A percentile compares a stretch with the other conserved stretches of the same genome.
These are phyloP conservation scores for Drosophila sechellia DNA, from an alignment of 1,140 invertebrate species.

Conservation along the genomic window DNA sequence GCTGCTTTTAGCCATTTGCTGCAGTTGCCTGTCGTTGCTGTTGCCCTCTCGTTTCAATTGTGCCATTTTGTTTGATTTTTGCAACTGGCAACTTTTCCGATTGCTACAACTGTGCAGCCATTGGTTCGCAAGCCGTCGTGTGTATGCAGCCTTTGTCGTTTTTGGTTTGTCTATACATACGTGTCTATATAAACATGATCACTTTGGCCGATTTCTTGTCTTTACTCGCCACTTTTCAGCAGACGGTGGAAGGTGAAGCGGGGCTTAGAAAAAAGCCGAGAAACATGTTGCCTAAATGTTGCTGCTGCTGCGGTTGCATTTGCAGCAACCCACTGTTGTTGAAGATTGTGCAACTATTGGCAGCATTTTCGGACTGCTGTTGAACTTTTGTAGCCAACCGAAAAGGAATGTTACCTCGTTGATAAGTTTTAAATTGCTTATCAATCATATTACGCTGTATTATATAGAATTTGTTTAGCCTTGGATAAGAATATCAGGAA, in stretches of 20 bases:
- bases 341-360: constrained; percentile 70
- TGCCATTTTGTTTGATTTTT: constrained; percentile 73
- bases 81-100: constrained; percentile 63
- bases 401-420: constrained; percentile 10
- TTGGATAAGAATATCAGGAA: background rate
- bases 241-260: constrained; percentile 31
- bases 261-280: constrained; percentile 40
- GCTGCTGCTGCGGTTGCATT: constrained; percentile 35
- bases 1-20: constrained; percentile 5
- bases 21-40: constrained; percentile 37
- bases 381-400: constrained; percentile 26
- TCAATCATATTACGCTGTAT: constrained; percentile 35
- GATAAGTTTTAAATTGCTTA: constrained; percentile 2
- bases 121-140: constrained; percentile 17
- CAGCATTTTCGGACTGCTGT: constrained; percentile 36
- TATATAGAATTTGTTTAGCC: background rate
- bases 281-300: constrained; percentile 66
- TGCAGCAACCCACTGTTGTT: constrained; percentile 23
- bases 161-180: constrained; percentile 58
- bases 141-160: constrained; percentile 23
- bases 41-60: constrained; percentile 27
- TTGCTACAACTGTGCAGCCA: constrained; percentile 64
- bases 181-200: constrained; percentile 78
- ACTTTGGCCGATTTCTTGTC: constrained; percentile 76
- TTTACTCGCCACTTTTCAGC: constrained; percentile 43